These are phyloP conservation scores for Brachystomella parvula DNA, from an alignment of 1,140 invertebrate genomes.

Conservation along the genomic window DNA sequence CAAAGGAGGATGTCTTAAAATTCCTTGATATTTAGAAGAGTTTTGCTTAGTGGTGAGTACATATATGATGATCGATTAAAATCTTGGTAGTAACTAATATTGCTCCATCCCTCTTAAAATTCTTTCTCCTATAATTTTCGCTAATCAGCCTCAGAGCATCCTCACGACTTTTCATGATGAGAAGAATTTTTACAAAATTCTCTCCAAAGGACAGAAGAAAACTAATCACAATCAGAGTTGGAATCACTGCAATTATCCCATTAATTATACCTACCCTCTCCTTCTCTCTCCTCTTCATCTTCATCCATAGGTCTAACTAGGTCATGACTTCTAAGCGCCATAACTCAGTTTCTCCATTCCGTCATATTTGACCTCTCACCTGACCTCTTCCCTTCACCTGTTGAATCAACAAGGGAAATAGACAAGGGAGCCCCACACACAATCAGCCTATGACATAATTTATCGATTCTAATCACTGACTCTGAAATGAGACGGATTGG, in stretches of 20 bases:
- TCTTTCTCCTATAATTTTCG: not conserved
- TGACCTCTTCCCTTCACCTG: not conserved
- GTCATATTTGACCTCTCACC: not conserved
- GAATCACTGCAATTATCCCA: slow-evolving; percentile 1
- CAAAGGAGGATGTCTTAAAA: too few relatives aligned
- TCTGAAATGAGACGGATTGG: not conserved
- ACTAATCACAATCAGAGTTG: not conserved
- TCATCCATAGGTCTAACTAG: not conserved
- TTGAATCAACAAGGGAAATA: too few relatives aligned
- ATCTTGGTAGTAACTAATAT: not conserved
- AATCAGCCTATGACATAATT: not conserved
- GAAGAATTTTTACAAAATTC: not conserved
- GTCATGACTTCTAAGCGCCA: not conserved
- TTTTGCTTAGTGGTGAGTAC: too few relatives aligned
- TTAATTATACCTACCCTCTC: not conserved
- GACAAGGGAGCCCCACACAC: not conserved
- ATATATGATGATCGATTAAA: too few relatives aligned
- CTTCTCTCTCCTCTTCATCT: not conserved
- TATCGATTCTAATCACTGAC: not conserved
- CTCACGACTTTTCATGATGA: not conserved
- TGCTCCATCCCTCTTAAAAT: not conserved
- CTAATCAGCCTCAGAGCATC: not conserved
- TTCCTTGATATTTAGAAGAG: too few relatives aligned
- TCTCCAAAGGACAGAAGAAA: not conserved
- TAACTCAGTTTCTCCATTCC: not conserved